phyloP scores from a whole-genome alignment of 2,888 invertebrate species.

The Prostheceraeus crozeri region DNA sequence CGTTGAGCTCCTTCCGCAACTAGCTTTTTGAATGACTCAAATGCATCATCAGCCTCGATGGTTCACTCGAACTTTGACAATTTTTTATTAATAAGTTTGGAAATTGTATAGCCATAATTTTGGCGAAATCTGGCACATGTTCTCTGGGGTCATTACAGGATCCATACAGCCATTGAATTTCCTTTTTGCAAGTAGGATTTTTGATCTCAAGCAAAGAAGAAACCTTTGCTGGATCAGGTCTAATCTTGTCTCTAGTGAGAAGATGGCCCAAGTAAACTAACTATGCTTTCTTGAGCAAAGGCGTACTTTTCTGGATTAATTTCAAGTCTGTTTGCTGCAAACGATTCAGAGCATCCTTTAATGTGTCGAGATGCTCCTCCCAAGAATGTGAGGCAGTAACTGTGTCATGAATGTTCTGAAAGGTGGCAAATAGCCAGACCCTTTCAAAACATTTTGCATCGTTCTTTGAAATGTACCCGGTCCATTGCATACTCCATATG shows the following conservation, averaged over 20 bases:
- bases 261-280: slow-evolving; percentile 6
- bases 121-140: background rate
- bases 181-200: background rate
- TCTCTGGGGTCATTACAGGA: background rate
- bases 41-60: slow-evolving; percentile 1
- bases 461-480: slow-evolving; percentile 14
- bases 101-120: slow-evolving; percentile 4
- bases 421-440: background rate
- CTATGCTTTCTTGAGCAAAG: background rate
- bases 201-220: background rate
- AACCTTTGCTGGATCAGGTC: slow-evolving; percentile 5
- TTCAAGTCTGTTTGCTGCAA: background rate
- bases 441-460: background rate
- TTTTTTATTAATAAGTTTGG: background rate
- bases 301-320: background rate
- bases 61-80: background rate
- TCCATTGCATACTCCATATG: slow-evolving; percentile 3
- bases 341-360: background rate
- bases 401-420: slow-evolving; percentile 20
- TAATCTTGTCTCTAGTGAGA: background rate
- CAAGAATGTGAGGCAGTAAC: background rate
- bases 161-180: slow-evolving; percentile 7
- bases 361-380: background rate
- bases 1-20: background rate
- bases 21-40: background rate